Evolutionary conservation across 2,888 invertebrate genomes (phyloP), one percentile per base, ranked within the genome.

Genomic region (Muscina levida): DNA sequence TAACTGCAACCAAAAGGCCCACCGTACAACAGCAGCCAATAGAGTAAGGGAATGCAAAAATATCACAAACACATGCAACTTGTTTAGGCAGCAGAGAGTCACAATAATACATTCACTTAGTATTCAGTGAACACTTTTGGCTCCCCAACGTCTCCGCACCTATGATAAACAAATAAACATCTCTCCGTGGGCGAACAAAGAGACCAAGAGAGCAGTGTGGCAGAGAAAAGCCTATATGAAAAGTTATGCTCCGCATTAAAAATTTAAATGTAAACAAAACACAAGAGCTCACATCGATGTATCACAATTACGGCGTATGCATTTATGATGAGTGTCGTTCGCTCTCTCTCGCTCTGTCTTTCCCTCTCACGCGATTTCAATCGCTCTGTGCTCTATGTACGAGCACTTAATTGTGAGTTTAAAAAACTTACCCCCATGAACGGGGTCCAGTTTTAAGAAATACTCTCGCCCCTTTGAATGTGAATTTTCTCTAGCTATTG

Each of bases 201-300:
- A 59, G 39, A 56, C 13, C 8, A 39, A 57, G 13, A 39, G 8
- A 59, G 31, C n/a, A n/a, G n/a, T n/a, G n/a, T n/a, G n/a, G n/a
- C n/a, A 31, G 31, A 31, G 31, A 57, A 31, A 15, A 15, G 31
- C 26, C 37, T n/a, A 31, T 8, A 56, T 26, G 19, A 31, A 57
- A 37, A 31, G 15, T 8, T 15, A 31, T 19, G 59, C 15, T 37
- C 56, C 24, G 13, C 42, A 42, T 42, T 62, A 62, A 62, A 42
- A 17, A 62, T 42, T 62, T 62, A 62, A 62, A 62, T 62, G 62
- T 62, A 62, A 62, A 62, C 62, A 62, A 62, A 62, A 62, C 62
- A 62, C 8, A 19, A 37, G 19, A 15, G 17, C 26, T 39, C 22
- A 62, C 17, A 59, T 6, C 10, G 48, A 48, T 19, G 19, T 4